phyloP scores from a whole-genome alignment of 2,113 vertebrate species.

The Mastomys coucha region DNA sequence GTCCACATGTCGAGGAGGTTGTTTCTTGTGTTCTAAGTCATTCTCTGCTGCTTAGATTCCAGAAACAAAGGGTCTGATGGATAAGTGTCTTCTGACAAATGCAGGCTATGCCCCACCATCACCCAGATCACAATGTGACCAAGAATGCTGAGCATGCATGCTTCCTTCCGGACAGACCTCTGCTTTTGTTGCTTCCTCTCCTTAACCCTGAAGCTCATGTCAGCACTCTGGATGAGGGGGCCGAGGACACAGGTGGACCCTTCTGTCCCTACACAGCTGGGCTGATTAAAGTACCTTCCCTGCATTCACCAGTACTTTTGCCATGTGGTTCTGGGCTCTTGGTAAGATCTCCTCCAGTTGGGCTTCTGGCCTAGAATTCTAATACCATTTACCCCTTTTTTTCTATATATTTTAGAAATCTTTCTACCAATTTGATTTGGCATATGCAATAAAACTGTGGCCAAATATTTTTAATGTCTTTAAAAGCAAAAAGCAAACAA shows the following conservation, averaged over 20 bases:
- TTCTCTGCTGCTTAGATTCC: not conserved
- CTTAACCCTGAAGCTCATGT: not conserved
- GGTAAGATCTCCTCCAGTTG: not conserved
- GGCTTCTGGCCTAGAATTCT: not conserved
- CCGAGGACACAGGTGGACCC: not conserved
- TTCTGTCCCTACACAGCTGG: not conserved
- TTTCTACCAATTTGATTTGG: slow-evolving; percentile 3
- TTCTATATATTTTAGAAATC: slow-evolving; percentile 29
- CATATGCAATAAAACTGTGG: not conserved
- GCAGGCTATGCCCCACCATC: too few species aligned
- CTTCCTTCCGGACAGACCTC: not conserved
- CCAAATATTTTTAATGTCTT: not conserved
- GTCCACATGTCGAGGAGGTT: too few species aligned
- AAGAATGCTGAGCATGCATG: not conserved
- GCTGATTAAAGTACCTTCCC: not conserved
- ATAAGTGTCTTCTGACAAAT: not conserved
- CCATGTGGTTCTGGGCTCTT: not conserved
- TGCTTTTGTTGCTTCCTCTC: not conserved
- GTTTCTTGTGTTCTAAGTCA: not conserved
- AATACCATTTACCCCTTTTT: not conserved
- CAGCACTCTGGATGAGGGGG: not conserved
- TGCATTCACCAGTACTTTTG: not conserved
- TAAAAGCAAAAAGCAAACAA: not conserved
- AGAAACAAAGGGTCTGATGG: not conserved
- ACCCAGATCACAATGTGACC: not conserved